Conservation (phyloP, 1,140 invertebrate species). For the Zaprionus ornatus region DNA sequence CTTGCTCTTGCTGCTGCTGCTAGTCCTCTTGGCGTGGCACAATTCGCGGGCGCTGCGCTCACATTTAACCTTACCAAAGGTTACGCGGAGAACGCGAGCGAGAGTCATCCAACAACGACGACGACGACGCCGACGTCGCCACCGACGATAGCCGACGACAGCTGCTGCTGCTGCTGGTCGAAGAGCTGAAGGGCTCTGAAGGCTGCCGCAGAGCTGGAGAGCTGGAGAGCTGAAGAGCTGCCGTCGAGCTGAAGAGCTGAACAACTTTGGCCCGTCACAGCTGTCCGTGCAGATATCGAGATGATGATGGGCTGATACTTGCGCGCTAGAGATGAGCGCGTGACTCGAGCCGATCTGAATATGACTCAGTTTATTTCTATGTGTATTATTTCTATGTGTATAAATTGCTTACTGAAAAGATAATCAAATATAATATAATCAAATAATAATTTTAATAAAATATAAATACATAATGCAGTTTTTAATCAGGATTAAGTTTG, state of each 20-base stretch:
- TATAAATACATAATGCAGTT: too few relatives aligned
- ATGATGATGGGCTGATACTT: constrained; percentile 38
- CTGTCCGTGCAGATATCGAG: constrained; percentile 45
- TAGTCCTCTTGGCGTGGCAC: constrained; percentile 53
- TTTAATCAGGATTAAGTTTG: too few relatives aligned
- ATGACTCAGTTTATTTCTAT: too few relatives aligned
- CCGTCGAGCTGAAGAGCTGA: constrained; percentile 9
- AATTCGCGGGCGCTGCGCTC: constrained; percentile 60
- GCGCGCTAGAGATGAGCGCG: constrained; percentile 1
- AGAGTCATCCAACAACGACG: constrained; percentile 20
- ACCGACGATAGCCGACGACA: constrained; percentile 42
- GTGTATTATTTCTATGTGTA: too few relatives aligned
- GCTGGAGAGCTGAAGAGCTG: constrained; percentile 1
- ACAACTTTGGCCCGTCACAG: constrained; percentile 43
- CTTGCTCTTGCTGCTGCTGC: constrained; percentile 41
- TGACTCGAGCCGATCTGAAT: not conserved
- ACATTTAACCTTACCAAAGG: constrained; percentile 78
- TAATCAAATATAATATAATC: too few relatives aligned
- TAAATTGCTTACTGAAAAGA: too few relatives aligned
- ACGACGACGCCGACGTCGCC: constrained; percentile 1
- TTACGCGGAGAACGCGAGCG: constrained; percentile 46
- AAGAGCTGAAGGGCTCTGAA: constrained; percentile 21
- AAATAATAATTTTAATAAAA: too few relatives aligned
- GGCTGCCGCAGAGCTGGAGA: constrained; percentile 6
- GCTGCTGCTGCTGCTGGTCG: constrained; percentile 28